Base-by-base conservation (phyloP, 2,888 invertebrate genomes). In the Nomada ruficornis region DNA sequence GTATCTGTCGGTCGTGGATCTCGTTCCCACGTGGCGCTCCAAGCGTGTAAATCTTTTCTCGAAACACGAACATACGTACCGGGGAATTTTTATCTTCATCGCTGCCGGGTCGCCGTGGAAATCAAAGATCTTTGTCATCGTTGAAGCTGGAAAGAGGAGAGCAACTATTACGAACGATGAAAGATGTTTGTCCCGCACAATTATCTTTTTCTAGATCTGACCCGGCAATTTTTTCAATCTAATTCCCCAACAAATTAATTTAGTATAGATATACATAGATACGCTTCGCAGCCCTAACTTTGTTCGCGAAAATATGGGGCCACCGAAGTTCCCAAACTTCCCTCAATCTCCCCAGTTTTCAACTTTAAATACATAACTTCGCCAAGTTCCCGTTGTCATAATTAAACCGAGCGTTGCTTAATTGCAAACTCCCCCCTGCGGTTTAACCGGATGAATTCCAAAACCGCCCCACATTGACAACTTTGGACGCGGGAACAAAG, bases 1-100 rank as follows among this genome's bases (percentile, higher is more conserved):
- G 36, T 29, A 80, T 77, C 70, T 60, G 54, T 55, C 57, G 60
- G 60, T 47, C 47, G 42, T 15, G n/a, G 62, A 78, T 72, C 70
- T 20, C 50, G 71, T 80, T 80, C 80, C 78, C 80, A 80, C 79
- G 70, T 47, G 47, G 11, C 15, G 29, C n/a, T 71, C 20, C 20
- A 20, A 44, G 62, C 20, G 54, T 47, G 60, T 67, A 65, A 70
- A 77, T 80, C 77, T 65, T 60, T 44, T 26, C 64, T 47, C 52
- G 64, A 63, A 65, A 59, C 57, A 2, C 44, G 75, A 52, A 52
- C 75, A 63, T 20, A 55, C 62, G 63, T 54, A 20, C 77, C 59
- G 70, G 11, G 80, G 57, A 80, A 71, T 47, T 63, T 69, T 78
- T 63, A 60, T 57, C 42, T 44, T 13, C 29, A 2, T 11, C 18